Conservation (phyloP, 2,113 vertebrate species). For the Pholis gunnellus region DNA sequence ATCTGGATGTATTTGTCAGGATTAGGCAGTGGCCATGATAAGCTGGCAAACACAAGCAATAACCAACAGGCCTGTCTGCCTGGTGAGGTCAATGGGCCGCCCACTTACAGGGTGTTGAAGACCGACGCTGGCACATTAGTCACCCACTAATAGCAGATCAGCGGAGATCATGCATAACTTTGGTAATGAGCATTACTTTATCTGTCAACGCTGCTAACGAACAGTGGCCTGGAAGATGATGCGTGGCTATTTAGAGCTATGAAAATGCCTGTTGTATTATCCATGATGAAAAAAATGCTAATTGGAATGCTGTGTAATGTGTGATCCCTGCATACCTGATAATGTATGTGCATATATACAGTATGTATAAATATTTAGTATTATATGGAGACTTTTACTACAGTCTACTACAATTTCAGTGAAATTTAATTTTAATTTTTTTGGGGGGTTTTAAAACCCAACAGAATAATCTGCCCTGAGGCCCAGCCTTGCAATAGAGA, state of each 20-base stretch:
- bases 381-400: not conserved
- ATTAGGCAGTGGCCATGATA: constrained; percentile 60
- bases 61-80: constrained; percentile 33
- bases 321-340: constrained; percentile 1
- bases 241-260: constrained; percentile 32
- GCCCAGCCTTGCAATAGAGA: constrained; percentile 38
- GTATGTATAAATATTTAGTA: too few relatives aligned
- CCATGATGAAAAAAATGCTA: constrained; percentile 11
- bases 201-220: constrained; percentile 38
- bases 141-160: constrained; percentile 62
- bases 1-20: constrained; percentile 65
- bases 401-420: not conserved
- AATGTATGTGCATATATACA: not conserved
- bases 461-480: constrained; percentile 29
- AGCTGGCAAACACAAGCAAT: constrained; percentile 56
- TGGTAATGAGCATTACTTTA: constrained; percentile 54
- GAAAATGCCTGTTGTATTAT: constrained; percentile 13
- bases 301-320: constrained; percentile 19
- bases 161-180: constrained; percentile 56
- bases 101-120: constrained; percentile 33
- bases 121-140: constrained; percentile 48
- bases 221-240: constrained; percentile 8
- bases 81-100: constrained; percentile 28
- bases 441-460: constrained; percentile 14
- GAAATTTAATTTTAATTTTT: not conserved